A percentile compares a stretch with the other conserved stretches of the same genome.
phyloP scores from a whole-genome alignment of 2,797 vertebrate genomes.

The Anabas testudineus region DNA sequence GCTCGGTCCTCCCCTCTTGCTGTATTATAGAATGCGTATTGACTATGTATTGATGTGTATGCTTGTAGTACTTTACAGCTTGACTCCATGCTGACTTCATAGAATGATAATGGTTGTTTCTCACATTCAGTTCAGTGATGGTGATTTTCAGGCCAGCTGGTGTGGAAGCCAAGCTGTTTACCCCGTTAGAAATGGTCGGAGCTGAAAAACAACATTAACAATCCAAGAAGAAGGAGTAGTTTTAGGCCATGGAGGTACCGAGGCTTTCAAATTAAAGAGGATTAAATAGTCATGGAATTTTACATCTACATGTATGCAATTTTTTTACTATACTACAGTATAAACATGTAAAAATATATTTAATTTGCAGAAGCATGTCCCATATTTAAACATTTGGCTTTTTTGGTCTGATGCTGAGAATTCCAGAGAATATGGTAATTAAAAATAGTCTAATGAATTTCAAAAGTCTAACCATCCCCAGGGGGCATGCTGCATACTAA shows the following conservation, averaged over 20 bases:
- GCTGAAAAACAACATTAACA: constrained; percentile 50
- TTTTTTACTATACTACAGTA: background rate
- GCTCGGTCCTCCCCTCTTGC: background rate
- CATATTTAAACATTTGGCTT: background rate
- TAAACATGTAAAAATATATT: background rate
- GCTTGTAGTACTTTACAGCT: background rate
- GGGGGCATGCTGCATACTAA: constrained; percentile 61
- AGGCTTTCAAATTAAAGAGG: constrained; percentile 13
- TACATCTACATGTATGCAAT: background rate
- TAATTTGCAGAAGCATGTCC: background rate
- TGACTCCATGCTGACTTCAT: background rate
- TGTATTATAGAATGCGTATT: background rate
- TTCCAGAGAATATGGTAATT: constrained; percentile 17
- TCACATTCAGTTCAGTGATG: constrained; percentile 3
- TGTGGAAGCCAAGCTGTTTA: constrained; percentile 48
- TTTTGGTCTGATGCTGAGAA: background rate
- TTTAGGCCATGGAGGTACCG: constrained; percentile 35
- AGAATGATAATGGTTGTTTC: constrained; percentile 5
- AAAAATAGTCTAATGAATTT: constrained; percentile 20
- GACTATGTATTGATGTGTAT: background rate
- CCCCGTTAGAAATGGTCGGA: constrained; percentile 50
- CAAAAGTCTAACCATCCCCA: constrained; percentile 32
- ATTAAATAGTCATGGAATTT: constrained; percentile 30
- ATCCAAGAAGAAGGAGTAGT: constrained; percentile 50
- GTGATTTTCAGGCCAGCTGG: constrained; percentile 30